Evolutionary conservation across 2,797 vertebrate genomes (phyloP).

Genomic region (Eremophila alpestris): DNA sequence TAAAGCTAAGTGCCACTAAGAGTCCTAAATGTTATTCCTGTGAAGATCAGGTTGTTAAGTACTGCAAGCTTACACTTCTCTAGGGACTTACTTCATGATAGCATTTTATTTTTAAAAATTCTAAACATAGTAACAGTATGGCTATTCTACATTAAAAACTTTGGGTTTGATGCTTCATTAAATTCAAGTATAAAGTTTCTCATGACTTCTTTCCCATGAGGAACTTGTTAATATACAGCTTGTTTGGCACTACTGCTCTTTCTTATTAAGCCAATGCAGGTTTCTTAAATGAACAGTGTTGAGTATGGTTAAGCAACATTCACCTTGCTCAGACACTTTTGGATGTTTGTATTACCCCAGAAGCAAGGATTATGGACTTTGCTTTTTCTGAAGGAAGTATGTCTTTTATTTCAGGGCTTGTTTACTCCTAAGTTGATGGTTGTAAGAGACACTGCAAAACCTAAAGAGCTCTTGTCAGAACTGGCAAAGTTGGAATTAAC

Average conservation of each 20-base stretch:
- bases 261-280: background rate
- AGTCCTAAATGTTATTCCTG: background rate
- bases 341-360: background rate
- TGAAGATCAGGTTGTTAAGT: conserved; percentile 52
- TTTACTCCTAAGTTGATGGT: background rate
- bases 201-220: background rate
- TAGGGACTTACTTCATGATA: background rate
- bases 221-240: background rate
- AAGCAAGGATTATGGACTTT: background rate
- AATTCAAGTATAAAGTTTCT: background rate
- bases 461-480: background rate
- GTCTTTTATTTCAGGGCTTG: background rate
- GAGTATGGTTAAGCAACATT: background rate
- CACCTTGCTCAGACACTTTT: background rate
- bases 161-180: background rate
- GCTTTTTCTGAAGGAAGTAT: background rate
- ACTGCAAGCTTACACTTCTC: background rate
- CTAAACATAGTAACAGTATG: background rate
- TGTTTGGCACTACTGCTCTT: background rate
- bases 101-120: background rate
- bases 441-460: background rate
- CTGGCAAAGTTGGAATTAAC: background rate
- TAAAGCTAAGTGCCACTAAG: conserved; percentile 43
- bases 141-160: background rate
- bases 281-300: background rate